Evolutionary conservation across 2,888 invertebrate species (phyloP).

Genomic region (Noctua janthina): DNA sequence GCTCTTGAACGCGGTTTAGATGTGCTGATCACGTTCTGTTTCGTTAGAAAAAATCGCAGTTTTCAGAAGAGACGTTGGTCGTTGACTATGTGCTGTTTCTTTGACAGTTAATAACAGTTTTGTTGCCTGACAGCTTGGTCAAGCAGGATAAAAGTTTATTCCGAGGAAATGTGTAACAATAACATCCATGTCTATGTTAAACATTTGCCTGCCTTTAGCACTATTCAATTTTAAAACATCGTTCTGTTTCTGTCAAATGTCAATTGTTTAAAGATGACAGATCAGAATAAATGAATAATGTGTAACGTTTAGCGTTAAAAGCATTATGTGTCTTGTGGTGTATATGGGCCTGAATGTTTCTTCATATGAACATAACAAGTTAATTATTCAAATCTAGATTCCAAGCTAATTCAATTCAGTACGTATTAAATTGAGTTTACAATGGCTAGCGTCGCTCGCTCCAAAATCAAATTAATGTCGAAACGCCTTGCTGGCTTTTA

Average conservation of each 20-base stretch:
- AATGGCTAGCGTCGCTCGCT: too few species aligned
- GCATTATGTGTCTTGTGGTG: neutral
- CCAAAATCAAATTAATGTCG: too few species aligned
- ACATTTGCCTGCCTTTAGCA: neutral
- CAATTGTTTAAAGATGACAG: too few species aligned
- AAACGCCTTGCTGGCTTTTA: too few species aligned
- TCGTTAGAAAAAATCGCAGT: neutral
- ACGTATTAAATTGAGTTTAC: too few species aligned
- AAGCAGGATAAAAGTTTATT: too few species aligned
- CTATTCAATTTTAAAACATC: neutral
- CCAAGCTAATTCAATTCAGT: neutral
- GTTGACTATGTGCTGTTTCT: neutral
- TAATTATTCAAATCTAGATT: slow-evolving; percentile 6
- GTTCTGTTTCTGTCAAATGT: too few species aligned
- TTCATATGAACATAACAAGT: neutral
- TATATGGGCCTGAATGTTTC: neutral
- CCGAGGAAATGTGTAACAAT: too few species aligned
- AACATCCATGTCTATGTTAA: neutral
- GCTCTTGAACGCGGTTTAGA: too few species aligned
- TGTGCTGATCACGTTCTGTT: too few species aligned
- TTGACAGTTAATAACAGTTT: neutral
- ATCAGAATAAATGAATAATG: too few species aligned
- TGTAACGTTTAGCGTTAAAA: too few species aligned
- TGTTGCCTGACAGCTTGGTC: neutral
- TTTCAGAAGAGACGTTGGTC: neutral